A percentile compares a stretch with the other conserved stretches of the same genome.
These are phyloP conservation scores for Drosophila novamexicana DNA, from an alignment of 1,140 invertebrate species.

Conservation along the genomic window DNA sequence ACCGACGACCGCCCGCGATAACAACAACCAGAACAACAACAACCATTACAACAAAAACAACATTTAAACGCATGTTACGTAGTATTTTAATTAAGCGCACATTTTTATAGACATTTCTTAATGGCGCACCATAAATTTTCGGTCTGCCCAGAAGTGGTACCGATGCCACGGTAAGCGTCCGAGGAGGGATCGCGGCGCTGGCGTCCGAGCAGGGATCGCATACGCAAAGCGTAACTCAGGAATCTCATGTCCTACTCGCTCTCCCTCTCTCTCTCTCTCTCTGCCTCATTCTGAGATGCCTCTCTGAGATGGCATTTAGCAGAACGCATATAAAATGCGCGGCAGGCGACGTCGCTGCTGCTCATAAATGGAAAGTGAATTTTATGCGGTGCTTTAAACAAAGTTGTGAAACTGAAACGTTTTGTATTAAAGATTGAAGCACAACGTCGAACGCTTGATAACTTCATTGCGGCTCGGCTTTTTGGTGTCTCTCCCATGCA, in stretches of 20 bases:
- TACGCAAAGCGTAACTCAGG: neutral
- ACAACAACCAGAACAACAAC: neutral
- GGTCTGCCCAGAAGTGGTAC: slow-evolving; percentile 34
- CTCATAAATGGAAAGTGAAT: slow-evolving; percentile 73
- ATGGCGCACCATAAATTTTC: slow-evolving; percentile 68
- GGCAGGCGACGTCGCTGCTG: slow-evolving; percentile 46
- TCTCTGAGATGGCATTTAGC: slow-evolving; percentile 3
- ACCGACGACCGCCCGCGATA: slow-evolving; percentile 28
- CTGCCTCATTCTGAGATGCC: too few relatives aligned
- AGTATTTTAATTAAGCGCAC: slow-evolving; percentile 75
- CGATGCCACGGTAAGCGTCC: neutral
- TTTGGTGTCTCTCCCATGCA: neutral
- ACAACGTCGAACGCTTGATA: neutral
- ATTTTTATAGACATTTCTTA: slow-evolving; percentile 74
- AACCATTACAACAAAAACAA: neutral
- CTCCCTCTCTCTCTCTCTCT: too few relatives aligned
- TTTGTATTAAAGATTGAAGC: slow-evolving; percentile 53
- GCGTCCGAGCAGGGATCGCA: neutral
- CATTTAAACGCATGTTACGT: slow-evolving; percentile 38
- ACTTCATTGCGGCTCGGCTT: neutral
- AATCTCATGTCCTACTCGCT: neutral
- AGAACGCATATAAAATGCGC: slow-evolving; percentile 57
- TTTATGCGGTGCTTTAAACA: slow-evolving; percentile 70
- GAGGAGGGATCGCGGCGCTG: neutral
- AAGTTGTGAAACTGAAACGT: slow-evolving; percentile 68